Evolutionary conservation across 2,888 invertebrate species (phyloP).

Genomic region (Dasypogon diadema): DNA sequence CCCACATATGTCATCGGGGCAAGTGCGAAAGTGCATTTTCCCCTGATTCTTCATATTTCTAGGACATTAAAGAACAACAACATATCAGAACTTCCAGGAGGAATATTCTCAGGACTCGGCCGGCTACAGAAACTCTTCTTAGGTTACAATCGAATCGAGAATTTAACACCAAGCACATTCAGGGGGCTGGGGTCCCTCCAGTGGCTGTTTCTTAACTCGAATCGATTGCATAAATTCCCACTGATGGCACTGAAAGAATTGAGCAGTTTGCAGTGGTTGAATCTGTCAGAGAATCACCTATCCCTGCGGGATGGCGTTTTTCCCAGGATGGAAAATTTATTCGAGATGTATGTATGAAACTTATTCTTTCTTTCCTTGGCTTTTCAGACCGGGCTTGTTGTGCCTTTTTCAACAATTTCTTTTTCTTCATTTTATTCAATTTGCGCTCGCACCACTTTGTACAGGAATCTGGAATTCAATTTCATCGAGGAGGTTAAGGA

Average conservation of each 20-base stretch:
- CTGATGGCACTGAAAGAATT: constrained; percentile 68
- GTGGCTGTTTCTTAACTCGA: constrained; percentile 70
- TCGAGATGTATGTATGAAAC: constrained; percentile 69
- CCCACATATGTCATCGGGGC: neutral
- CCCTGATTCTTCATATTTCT: constrained; percentile 17
- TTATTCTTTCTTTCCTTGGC: constrained; percentile 13
- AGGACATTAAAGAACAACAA: constrained; percentile 66
- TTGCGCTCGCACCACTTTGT: constrained; percentile 55
- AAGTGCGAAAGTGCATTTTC: neutral
- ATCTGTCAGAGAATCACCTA: constrained; percentile 70
- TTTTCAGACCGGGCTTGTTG: constrained; percentile 1
- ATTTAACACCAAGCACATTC: constrained; percentile 67
- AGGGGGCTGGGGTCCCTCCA: constrained; percentile 67
- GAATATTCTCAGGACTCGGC: constrained; percentile 62
- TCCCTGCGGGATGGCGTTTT: constrained; percentile 68
- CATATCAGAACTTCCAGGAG: constrained; percentile 65
- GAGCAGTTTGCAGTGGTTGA: constrained; percentile 67
- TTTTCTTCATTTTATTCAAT: constrained; percentile 18
- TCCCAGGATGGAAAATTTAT: constrained; percentile 68
- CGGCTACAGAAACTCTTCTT: constrained; percentile 63
- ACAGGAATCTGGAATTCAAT: constrained; percentile 69
- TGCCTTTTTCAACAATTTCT: constrained; percentile 6
- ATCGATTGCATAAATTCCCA: constrained; percentile 68
- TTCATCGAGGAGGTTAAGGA: constrained; percentile 68
- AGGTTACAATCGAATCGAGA: constrained; percentile 63